A percentile compares a stretch with the other conserved stretches of the same genome.
phyloP scores from a whole-genome alignment of 2,797 vertebrate genomes.

The Graptemys geographica region DNA sequence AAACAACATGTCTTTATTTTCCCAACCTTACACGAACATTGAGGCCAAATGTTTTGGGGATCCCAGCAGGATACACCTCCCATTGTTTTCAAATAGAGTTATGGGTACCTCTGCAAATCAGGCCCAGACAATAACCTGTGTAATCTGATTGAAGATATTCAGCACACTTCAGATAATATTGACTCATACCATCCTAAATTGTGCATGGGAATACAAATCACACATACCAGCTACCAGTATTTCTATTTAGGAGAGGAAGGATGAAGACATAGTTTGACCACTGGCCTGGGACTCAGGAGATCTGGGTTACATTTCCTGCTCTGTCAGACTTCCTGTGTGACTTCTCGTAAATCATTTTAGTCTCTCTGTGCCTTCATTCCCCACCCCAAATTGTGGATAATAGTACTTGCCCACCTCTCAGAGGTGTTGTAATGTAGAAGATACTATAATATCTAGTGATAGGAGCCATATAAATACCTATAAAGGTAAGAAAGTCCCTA shows the following conservation, averaged over 20 bases:
- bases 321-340: too few species aligned
- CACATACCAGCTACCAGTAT: neutral
- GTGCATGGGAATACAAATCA: neutral
- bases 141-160: neutral
- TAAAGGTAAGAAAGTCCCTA: too few species aligned
- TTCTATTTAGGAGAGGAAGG: neutral
- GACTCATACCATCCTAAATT: neutral
- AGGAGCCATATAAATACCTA: too few species aligned
- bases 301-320: too few species aligned
- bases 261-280: neutral
- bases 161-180: neutral
- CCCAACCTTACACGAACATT: neutral
- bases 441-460: too few species aligned
- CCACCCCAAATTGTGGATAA: too few species aligned
- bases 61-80: neutral
- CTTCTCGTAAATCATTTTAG: too few species aligned
- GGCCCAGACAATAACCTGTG: neutral
- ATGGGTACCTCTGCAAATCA: neutral
- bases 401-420: too few species aligned
- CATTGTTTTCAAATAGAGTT: neutral
- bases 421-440: too few species aligned
- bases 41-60: neutral
- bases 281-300: too few species aligned
- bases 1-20: neutral
- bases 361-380: too few species aligned